These are phyloP conservation scores for Pseudomyrmex gracilis DNA, from an alignment of 1,140 invertebrate species.

Conservation along the genomic window DNA sequence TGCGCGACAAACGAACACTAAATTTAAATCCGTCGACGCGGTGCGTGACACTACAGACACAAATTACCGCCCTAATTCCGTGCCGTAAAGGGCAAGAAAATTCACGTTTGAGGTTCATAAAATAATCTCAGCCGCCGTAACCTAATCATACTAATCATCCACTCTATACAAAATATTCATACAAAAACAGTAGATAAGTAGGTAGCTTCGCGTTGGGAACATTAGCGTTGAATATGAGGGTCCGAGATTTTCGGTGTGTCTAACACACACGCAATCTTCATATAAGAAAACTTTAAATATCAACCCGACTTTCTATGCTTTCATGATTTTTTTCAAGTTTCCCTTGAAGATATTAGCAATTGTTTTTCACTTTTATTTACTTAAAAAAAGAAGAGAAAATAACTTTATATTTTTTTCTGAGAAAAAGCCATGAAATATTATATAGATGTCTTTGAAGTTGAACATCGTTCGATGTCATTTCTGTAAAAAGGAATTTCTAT, in stretches of 20 bases:
- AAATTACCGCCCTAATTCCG: slow-evolving; percentile 49
- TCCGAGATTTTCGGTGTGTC: not conserved
- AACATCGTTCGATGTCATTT: no score
- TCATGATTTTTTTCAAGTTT: no score
- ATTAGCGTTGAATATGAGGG: slow-evolving; percentile 4
- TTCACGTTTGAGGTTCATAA: slow-evolving; percentile 29
- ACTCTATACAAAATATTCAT: not conserved
- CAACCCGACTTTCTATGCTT: no score
- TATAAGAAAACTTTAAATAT: not conserved
- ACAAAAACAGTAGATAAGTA: not conserved
- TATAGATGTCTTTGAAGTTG: no score
- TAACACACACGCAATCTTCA: not conserved
- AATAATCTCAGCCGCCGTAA: slow-evolving; percentile 24
- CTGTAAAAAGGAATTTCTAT: no score
- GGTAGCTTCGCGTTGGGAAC: slow-evolving; percentile 1
- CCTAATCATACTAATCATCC: not conserved
- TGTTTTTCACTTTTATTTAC: no score
- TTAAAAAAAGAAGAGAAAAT: no score
- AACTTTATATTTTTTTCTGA: no score
- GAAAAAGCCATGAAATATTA: no score
- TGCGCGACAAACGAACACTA: not conserved
- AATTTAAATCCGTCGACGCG: slow-evolving; percentile 1
- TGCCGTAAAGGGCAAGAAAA: slow-evolving; percentile 40
- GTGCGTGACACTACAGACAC: slow-evolving; percentile 22
- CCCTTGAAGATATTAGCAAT: no score